Evolutionary conservation across 2,888 invertebrate species (phyloP).

Genomic region (Phengaris alcon): DNA sequence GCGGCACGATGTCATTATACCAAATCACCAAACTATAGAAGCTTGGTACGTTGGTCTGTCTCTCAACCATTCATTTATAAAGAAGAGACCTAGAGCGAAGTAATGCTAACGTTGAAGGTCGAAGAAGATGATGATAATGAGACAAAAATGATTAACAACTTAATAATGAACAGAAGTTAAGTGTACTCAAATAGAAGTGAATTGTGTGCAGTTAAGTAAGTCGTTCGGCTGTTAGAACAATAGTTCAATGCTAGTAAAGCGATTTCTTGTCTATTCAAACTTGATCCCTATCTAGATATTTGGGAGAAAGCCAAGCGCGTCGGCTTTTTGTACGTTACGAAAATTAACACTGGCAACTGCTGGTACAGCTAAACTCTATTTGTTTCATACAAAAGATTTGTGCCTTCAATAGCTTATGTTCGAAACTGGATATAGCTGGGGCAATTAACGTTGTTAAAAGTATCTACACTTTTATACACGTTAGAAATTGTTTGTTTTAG

Average conservation of each 20-base stretch:
- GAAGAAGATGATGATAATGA: background rate
- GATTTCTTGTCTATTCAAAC: conserved; percentile 40
- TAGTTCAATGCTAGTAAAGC: conserved; percentile 33
- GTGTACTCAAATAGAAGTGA: conserved; percentile 20
- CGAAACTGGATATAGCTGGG: background rate
- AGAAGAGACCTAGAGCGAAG: too few relatives aligned
- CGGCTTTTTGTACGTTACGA: conserved; percentile 37
- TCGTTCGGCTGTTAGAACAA: conserved; percentile 32
- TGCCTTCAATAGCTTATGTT: conserved; percentile 9
- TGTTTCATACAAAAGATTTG: conserved; percentile 31
- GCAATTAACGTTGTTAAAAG: background rate
- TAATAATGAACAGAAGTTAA: conserved; percentile 1
- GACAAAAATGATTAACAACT: background rate
- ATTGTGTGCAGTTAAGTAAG: conserved; percentile 29
- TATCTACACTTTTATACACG: background rate
- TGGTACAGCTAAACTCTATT: conserved; percentile 34
- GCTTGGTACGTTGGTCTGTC: too few relatives aligned
- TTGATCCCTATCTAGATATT: conserved; percentile 40
- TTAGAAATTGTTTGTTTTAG: background rate
- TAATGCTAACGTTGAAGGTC: too few relatives aligned
- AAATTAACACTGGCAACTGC: conserved; percentile 34
- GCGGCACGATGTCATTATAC: too few relatives aligned
- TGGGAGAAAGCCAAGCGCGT: conserved; percentile 37
- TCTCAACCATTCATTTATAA: too few relatives aligned
- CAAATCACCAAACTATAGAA: too few relatives aligned